Conservation (phyloP, 2,888 invertebrate genomes). For the Nezara viridula region DNA sequence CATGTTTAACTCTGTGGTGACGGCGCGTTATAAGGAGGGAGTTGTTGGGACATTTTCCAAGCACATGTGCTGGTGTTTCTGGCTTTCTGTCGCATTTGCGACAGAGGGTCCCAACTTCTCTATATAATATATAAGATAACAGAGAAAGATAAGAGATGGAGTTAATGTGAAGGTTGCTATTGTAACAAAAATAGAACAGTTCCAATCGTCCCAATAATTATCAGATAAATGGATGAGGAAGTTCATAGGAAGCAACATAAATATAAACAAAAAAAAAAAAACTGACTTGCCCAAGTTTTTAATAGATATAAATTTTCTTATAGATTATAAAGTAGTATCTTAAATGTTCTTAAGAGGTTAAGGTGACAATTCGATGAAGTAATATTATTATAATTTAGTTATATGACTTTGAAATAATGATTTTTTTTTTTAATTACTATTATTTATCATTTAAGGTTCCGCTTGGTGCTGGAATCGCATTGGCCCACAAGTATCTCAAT, state of each 20-base stretch:
- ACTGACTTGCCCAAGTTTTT: no score
- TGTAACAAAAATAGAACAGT: not conserved
- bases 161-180: not conserved
- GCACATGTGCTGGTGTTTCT: no score
- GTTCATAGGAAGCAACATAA: not conserved
- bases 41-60: no score
- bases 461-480: conserved; percentile 93
- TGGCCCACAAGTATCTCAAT: conserved; percentile 89
- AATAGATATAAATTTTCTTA: no score
- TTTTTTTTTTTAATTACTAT: not conserved
- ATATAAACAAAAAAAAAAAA: no score
- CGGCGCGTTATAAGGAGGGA: no score
- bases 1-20: no score
- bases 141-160: no score
- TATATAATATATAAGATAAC: no score
- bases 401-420: not conserved
- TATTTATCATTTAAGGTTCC: conserved; percentile 78
- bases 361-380: not conserved
- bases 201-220: not conserved
- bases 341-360: no score
- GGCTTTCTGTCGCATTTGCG: no score
- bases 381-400: not conserved
- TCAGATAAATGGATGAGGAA: not conserved
- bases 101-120: no score
- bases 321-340: not conserved